These are phyloP conservation scores for Camponotus floridanus DNA, from an alignment of 1,140 invertebrate genomes.

Conservation along the genomic window DNA sequence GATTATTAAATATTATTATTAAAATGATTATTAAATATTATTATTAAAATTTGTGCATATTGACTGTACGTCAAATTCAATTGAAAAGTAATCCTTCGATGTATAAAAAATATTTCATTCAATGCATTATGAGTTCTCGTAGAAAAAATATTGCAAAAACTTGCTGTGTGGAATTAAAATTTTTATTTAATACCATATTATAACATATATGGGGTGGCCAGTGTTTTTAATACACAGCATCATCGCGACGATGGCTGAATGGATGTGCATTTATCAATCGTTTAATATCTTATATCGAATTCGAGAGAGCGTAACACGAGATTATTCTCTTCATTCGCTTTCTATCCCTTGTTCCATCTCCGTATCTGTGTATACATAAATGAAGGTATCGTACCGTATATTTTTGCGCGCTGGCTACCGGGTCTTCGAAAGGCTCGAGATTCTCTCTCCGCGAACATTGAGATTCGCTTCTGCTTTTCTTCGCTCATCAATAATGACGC, in stretches of 20 bases:
- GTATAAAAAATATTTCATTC: too few species aligned
- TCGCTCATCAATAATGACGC: conserved; percentile 56
- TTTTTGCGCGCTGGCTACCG: conserved; percentile 10
- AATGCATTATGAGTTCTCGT: too few species aligned
- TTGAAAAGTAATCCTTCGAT: too few species aligned
- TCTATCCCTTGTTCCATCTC: neutral
- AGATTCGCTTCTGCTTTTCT: conserved; percentile 45
- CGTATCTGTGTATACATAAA: neutral
- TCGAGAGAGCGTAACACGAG: neutral
- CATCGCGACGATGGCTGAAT: neutral
- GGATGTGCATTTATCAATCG: conserved; percentile 12
- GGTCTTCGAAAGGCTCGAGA: conserved; percentile 37
- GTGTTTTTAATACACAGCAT: neutral
- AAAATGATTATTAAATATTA: too few species aligned
- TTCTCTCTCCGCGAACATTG: neutral
- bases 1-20: too few species aligned
- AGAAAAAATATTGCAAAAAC: too few species aligned
- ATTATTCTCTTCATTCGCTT: neutral
- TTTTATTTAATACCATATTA: too few species aligned
- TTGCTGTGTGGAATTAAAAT: too few species aligned
- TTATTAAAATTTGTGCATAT: too few species aligned
- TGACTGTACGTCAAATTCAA: too few species aligned
- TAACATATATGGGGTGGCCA: too few species aligned
- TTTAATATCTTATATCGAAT: neutral
- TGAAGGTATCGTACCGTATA: neutral